phyloP scores from a whole-genome alignment of 2,113 vertebrate genomes.

The Pteruthius melanotis region DNA sequence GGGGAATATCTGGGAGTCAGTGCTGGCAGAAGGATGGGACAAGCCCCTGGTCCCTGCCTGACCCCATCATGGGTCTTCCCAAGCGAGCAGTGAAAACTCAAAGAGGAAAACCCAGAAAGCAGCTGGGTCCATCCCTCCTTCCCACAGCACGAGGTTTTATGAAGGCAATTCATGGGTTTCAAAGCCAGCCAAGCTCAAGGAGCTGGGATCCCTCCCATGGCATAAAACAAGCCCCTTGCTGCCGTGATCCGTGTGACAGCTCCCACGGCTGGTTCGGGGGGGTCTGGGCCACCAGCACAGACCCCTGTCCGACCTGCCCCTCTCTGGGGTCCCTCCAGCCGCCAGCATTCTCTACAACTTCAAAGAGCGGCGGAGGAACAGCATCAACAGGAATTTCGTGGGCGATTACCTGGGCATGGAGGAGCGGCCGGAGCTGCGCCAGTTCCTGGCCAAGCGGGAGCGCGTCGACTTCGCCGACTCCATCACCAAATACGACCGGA shows the following conservation, averaged over 20 bases:
- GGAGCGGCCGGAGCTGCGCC: conserved; percentile 88
- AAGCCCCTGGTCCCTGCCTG: neutral
- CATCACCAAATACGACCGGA: conserved; percentile 91
- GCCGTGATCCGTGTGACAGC: rapidly evolving
- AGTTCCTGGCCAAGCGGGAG: conserved; percentile 92
- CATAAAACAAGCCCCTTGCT: neutral
- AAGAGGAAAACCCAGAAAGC: neutral
- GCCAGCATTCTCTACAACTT: conserved; percentile 94
- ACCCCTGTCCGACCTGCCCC: neutral
- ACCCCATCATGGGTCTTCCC: neutral
- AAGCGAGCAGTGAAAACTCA: rapidly evolving
- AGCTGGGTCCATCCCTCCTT: neutral
- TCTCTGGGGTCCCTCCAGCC: conserved; percentile 62
- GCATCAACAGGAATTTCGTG: conserved; percentile 97
- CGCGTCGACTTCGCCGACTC: conserved; percentile 90
- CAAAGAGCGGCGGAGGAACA: conserved; percentile 91
- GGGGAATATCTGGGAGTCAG: neutral
- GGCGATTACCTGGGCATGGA: conserved; percentile 97
- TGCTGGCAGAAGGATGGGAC: neutral
- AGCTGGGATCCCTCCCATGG: neutral
- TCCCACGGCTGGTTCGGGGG: neutral
- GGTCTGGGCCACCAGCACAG: neutral
- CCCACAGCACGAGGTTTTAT: neutral
- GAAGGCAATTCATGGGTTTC: neutral
- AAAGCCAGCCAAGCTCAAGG: neutral